Evolutionary conservation across 1,140 invertebrate species (phyloP).

Genomic region (Lepidotrigona ventralis): DNA sequence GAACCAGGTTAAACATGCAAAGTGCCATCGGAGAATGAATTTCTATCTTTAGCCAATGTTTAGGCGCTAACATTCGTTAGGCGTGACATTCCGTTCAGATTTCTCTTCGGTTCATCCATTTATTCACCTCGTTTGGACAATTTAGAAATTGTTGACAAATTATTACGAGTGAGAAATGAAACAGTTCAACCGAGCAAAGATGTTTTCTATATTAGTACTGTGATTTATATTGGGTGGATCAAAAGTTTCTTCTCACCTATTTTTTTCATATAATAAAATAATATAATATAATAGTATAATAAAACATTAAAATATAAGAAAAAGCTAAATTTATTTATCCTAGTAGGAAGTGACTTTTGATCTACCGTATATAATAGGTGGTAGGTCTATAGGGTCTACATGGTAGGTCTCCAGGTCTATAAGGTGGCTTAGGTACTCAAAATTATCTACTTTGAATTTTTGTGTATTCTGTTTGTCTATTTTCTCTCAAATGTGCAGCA

Average conservation of each 20-base stretch:
- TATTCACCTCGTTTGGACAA: background rate
- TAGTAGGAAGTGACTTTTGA: no score
- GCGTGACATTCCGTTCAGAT: background rate
- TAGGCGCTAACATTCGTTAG: background rate
- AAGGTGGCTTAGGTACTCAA: no score
- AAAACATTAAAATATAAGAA: no score
- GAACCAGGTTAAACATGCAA: background rate
- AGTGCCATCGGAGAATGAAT: slow-evolving; percentile 19
- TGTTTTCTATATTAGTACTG: background rate
- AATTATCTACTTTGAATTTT: no score
- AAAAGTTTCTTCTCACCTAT: no score
- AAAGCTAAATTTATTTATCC: no score
- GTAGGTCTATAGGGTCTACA: no score
- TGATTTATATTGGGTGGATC: background rate
- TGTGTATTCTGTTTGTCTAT: background rate
- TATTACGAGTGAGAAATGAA: slow-evolving; percentile 9
- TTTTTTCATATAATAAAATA: no score
- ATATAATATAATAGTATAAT: no score
- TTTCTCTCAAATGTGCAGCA: no score
- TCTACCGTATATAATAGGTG: no score
- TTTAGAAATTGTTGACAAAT: background rate
- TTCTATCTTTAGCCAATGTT: background rate
- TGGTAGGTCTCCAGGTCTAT: no score
- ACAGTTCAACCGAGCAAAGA: background rate
- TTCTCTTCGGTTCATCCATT: background rate